These are phyloP conservation scores for Hemistola chrysoprasaria DNA, from an alignment of 2,888 invertebrate species.

Conservation along the genomic window DNA sequence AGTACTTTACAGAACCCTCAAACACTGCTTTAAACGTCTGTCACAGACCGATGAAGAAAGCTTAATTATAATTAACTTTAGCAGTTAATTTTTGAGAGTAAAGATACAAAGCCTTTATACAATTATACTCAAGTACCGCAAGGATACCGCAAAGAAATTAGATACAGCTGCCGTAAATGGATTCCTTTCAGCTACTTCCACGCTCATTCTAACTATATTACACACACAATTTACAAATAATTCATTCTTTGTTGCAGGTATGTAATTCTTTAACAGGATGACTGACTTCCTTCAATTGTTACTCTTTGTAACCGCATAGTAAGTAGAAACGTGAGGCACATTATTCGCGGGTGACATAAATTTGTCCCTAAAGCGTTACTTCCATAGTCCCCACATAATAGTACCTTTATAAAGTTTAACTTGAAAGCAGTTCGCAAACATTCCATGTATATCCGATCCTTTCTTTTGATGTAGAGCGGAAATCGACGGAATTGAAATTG, in stretches of 20 bases:
- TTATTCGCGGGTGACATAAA: constrained; percentile 53
- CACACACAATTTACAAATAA: constrained; percentile 37
- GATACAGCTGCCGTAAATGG: constrained; percentile 12
- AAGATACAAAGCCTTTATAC: not conserved
- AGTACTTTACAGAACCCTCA: too few species aligned
- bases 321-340: constrained; percentile 40
- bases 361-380: constrained; percentile 53
- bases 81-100: not conserved
- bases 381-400: constrained; percentile 29
- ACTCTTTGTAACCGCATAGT: constrained; percentile 48
- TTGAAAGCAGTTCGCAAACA: constrained; percentile 55
- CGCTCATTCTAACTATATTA: constrained; percentile 22
- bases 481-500: constrained; percentile 68
- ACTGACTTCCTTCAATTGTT: constrained; percentile 51
- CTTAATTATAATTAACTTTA: too few species aligned
- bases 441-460: constrained; percentile 54
- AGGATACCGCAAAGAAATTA: constrained; percentile 8
- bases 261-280: constrained; percentile 59
- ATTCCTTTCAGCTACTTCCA: constrained; percentile 19
- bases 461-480: constrained; percentile 68
- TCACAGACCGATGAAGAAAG: too few species aligned
- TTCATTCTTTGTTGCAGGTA: constrained; percentile 65
- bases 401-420: constrained; percentile 44
- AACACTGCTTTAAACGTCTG: too few species aligned
- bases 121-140: constrained; percentile 3